Conservation (phyloP, 2,797 vertebrate species). For the Ara ararauna region DNA sequence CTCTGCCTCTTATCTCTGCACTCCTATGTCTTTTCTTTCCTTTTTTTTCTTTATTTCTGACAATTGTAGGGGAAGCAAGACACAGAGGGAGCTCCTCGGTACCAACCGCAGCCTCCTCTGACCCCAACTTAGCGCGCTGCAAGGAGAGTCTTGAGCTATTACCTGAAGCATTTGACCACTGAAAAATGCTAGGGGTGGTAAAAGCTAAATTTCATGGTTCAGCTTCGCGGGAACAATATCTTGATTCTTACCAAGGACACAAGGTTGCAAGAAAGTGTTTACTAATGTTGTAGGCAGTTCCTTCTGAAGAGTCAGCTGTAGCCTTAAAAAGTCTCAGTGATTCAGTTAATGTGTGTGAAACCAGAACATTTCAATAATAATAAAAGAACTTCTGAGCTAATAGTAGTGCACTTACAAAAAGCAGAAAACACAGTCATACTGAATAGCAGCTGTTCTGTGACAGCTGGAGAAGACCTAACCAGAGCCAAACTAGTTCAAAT, state of each 20-base stretch:
- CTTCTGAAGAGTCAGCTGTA: background rate
- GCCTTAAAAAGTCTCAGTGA: background rate
- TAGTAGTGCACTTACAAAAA: background rate
- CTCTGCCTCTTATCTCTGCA: conserved; percentile 55
- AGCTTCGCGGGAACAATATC: background rate
- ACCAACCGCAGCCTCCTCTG: background rate
- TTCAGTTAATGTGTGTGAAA: background rate
- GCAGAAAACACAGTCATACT: background rate
- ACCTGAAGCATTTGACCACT: background rate
- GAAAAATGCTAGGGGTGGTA: background rate
- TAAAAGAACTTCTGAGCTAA: background rate
- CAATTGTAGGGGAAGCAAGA: background rate
- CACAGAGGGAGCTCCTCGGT: background rate
- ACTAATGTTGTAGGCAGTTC: background rate
- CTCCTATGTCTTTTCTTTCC: conserved; percentile 29
- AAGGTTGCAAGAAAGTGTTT: background rate
- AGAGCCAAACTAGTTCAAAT: conserved; percentile 11
- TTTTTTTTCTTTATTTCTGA: conserved; percentile 33
- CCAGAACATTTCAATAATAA: background rate
- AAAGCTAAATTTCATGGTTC: background rate
- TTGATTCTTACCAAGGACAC: background rate
- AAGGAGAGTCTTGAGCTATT: background rate
- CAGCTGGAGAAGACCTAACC: background rate
- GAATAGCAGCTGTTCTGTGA: background rate
- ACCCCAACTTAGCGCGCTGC: background rate